These are phyloP conservation scores for Corythoichthys haematopterus DNA, from an alignment of 2,113 vertebrate species.

Conservation along the genomic window DNA sequence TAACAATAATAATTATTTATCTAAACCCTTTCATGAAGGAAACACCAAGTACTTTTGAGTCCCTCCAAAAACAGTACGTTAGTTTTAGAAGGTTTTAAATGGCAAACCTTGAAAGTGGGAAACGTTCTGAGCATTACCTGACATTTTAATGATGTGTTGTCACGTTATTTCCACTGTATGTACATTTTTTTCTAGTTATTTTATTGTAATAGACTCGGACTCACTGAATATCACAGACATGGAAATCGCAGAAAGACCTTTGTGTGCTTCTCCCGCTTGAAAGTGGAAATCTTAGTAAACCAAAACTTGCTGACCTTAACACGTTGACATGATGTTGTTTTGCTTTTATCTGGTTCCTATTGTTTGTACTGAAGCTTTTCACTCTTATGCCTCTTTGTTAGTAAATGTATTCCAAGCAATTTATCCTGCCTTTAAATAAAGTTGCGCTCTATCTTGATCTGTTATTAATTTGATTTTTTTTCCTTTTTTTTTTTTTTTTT, in stretches of 20 bases:
- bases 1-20: no score
- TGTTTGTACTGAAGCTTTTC: background rate
- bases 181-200: background rate
- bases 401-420: constrained; percentile 15
- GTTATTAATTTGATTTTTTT: background rate
- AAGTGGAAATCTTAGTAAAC: background rate
- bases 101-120: background rate
- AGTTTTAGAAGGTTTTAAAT: background rate
- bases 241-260: background rate
- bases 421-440: constrained; percentile 32
- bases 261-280: background rate
- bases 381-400: constrained; percentile 9
- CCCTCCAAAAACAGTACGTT: constrained; percentile 6
- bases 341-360: background rate
- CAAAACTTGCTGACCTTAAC: constrained; percentile 5
- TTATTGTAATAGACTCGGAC: background rate
- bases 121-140: background rate
- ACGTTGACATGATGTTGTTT: background rate
- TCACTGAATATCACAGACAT: background rate
- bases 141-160: background rate
- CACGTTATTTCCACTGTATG: background rate
- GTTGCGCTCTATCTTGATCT: constrained; percentile 22
- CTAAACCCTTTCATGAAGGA: background rate
- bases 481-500: no score
- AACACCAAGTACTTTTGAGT: background rate